Percentiles rank a stretch among this genome's conserved stretches.
Conservation (phyloP, 1,140 invertebrate species). For the Ceratina japonica region DNA sequence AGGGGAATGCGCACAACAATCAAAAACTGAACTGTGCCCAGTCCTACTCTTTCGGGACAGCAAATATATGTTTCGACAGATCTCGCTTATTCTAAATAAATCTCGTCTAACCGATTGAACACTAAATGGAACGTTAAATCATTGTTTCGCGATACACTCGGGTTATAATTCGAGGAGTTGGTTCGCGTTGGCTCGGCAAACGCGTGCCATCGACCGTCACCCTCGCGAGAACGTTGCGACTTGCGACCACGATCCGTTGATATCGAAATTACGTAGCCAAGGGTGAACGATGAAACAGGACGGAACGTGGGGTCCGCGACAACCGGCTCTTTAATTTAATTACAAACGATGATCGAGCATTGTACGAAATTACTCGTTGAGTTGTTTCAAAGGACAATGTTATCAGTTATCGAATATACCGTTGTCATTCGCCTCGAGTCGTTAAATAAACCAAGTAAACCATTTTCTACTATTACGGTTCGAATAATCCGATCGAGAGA, state of each 20-base stretch:
- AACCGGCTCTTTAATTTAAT: conserved; percentile 37
- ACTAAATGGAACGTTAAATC: conserved; percentile 16
- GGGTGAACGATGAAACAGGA: conserved; percentile 28
- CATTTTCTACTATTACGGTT: not conserved
- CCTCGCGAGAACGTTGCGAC: too few species aligned
- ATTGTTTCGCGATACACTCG: not conserved
- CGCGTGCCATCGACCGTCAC: too few species aligned
- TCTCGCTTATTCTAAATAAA: too few species aligned
- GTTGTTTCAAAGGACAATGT: too few species aligned
- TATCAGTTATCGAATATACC: too few species aligned
- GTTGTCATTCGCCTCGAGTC: not conserved
- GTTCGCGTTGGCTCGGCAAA: conserved; percentile 10
- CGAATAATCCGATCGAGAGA: too few species aligned
- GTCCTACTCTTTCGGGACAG: too few species aligned
- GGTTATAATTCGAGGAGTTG: conserved; percentile 26
- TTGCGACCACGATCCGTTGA: conserved; percentile 21
- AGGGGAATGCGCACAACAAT: too few species aligned
- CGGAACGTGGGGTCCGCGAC: conserved; percentile 11
- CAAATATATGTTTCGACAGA: too few species aligned
- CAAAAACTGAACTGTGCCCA: too few species aligned
- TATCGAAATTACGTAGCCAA: conserved; percentile 34
- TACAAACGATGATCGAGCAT: conserved; percentile 13
- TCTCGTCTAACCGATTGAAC: not conserved
- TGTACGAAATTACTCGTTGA: not conserved
- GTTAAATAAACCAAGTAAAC: not conserved